These are phyloP conservation scores for Salvator merianae DNA, from an alignment of 2,113 vertebrate genomes.

Conservation along the genomic window DNA sequence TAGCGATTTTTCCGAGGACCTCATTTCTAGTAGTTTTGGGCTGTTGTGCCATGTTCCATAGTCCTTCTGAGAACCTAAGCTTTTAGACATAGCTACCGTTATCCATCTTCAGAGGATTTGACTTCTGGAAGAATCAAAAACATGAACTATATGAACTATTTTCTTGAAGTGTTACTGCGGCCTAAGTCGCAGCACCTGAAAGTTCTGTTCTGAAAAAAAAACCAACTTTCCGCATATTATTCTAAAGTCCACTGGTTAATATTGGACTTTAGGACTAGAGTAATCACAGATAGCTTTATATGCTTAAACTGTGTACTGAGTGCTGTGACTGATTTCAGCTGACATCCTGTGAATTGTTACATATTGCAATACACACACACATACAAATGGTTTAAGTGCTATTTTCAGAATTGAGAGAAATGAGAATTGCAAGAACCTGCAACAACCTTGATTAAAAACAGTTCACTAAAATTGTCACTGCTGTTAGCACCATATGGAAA, in stretches of 20 bases:
- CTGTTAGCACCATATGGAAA: constrained; percentile 11
- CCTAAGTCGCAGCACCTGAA: too few relatives aligned
- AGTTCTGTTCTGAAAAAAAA: not conserved
- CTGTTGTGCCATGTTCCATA: too few relatives aligned
- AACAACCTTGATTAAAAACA: constrained; percentile 40
- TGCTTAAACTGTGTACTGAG: constrained; percentile 20
- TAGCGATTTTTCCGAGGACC: too few relatives aligned
- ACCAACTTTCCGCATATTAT: not conserved
- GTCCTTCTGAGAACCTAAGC: too few relatives aligned
- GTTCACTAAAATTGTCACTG: constrained; percentile 13
- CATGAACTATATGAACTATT: too few relatives aligned
- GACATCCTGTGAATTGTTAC: not conserved
- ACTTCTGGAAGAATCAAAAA: too few relatives aligned
- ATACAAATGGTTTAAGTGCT: not conserved
- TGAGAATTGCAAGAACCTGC: constrained; percentile 19
- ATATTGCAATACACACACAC: fast-evolving
- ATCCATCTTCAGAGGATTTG: too few relatives aligned
- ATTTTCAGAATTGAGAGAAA: constrained; percentile 54
- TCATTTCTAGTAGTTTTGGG: too few relatives aligned
- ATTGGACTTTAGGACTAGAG: constrained; percentile 28
- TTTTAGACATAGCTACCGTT: too few relatives aligned
- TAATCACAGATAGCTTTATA: constrained; percentile 11
- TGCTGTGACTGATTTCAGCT: fast-evolving
- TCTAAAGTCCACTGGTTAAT: constrained; percentile 4
- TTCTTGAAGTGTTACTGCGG: too few relatives aligned